Base-by-base conservation (phyloP, 2,113 vertebrate species). In the Diadophis punctatus region DNA sequence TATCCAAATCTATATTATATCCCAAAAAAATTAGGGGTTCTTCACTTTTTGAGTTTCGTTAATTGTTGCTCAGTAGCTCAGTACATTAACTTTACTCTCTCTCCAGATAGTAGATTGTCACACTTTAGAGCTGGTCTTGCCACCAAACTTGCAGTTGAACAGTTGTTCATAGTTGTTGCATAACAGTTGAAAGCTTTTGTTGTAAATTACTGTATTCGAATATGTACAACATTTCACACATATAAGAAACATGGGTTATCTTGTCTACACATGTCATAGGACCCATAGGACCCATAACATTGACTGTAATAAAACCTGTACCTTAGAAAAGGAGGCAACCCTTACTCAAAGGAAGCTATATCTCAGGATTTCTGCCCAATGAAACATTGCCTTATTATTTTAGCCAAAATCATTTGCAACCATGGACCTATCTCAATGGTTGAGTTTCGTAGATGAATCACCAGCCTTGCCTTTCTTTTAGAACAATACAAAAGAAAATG, bases 351-450 rank as follows among this genome's bases (percentile, higher is more conserved):
- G 90, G 16, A 48, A 34, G 1, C 87, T 90, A 93, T 90, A 18
- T 52, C 0, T 18, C 46, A 3, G 52, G 53, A 25, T 25, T 85
- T 58, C 90, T 89, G 91, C 93, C 0, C 11, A 46, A 89, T 58
- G 6, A 51, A 60, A 90, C 51, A n/a, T 89, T 56, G 91, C 34
- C 63, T 52, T 94, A 90, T 86, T 55, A 86, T 90, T 94, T 93
- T 30, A 74, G 48, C 27, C 74, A 25, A 68, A 5, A n/a, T 34
- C 3, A 1, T 88, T 68, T 55, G 80, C 34, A 53, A 92, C 90
- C 58, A 1, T 34, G 20, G 14, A 86, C 87, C 11, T 4, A 14
- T 27, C 0, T 1, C 3, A 87, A 85, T 23, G 80, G 3, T 30
- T 23, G 30, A n/a, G 53, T 85, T 90, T 43, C 90, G 0, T 58